phyloP scores from a whole-genome alignment of 64 coral and sea anemone genomes.

The Dendrophyllia cribrosa region DNA sequence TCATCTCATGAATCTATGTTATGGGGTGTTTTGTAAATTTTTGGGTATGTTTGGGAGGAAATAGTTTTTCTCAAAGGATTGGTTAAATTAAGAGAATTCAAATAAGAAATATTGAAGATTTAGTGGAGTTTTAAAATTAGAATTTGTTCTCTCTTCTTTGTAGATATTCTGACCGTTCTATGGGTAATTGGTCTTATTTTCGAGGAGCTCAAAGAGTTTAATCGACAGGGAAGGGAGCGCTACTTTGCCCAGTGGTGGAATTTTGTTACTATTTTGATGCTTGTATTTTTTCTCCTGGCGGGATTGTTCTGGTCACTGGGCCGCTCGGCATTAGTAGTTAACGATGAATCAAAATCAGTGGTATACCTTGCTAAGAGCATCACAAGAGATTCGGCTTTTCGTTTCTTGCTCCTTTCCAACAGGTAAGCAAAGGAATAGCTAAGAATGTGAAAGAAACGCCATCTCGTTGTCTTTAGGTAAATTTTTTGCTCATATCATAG shows the following conservation, averaged over 20 bases:
- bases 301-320: slow-evolving; percentile 63
- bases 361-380: not conserved
- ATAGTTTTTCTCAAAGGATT: too few relatives aligned
- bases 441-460: too few relatives aligned
- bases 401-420: not conserved
- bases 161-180: slow-evolving; percentile 55
- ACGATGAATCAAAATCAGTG: not conserved
- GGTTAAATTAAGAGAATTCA: too few relatives aligned
- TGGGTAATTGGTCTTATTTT: slow-evolving; percentile 58
- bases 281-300: slow-evolving; percentile 38
- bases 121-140: too few relatives aligned
- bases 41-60: too few relatives aligned
- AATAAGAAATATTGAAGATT: too few relatives aligned
- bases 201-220: slow-evolving; percentile 59
- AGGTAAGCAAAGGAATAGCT: too few relatives aligned
- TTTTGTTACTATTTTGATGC: slow-evolving; percentile 60
- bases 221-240: slow-evolving; percentile 62
- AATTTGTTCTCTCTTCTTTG: not conserved
- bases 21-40: too few relatives aligned
- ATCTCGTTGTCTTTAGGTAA: too few relatives aligned
- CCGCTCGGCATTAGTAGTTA: not conserved
- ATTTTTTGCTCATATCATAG: too few relatives aligned
- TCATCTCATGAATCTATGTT: too few relatives aligned
- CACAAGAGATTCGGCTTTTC: slow-evolving; percentile 3
- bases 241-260: slow-evolving; percentile 87